phyloP scores from a whole-genome alignment of 2,797 vertebrate genomes.

The Melanotaenia boesemani region DNA sequence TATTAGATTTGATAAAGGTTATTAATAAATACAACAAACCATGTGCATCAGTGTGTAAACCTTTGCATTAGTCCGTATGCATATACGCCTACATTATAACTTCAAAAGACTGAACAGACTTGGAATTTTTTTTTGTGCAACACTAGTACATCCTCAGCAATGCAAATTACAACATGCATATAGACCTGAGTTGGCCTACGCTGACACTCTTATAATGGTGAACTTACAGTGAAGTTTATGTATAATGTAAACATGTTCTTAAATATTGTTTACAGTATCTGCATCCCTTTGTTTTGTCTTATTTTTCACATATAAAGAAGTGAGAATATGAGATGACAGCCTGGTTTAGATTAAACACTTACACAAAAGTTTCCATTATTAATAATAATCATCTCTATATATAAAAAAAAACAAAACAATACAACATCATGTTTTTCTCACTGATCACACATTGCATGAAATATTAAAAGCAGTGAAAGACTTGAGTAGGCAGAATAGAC shows the following conservation, averaged over 20 bases:
- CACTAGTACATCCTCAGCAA: slow-evolving; percentile 21
- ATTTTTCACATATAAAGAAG: neutral
- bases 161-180: slow-evolving; percentile 20
- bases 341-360: neutral
- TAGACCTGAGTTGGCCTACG: slow-evolving; percentile 1
- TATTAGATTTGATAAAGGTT: neutral
- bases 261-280: slow-evolving; percentile 10
- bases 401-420: slow-evolving; percentile 11
- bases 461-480: slow-evolving; percentile 6
- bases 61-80: neutral
- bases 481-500: slow-evolving; percentile 19
- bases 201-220: neutral
- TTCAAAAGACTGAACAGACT: neutral
- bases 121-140: neutral
- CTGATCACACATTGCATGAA: neutral
- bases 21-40: neutral
- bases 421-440: slow-evolving; percentile 9
- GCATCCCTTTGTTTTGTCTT: neutral
- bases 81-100: neutral
- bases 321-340: neutral
- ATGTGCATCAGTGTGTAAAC: neutral
- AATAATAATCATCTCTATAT: slow-evolving; percentile 12
- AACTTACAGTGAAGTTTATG: neutral
- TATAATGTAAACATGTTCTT: neutral
- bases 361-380: slow-evolving; percentile 24